A percentile compares a stretch with the other conserved stretches of the same genome.
Conservation (phyloP, 2,797 vertebrate genomes). For the Argentina silus region DNA sequence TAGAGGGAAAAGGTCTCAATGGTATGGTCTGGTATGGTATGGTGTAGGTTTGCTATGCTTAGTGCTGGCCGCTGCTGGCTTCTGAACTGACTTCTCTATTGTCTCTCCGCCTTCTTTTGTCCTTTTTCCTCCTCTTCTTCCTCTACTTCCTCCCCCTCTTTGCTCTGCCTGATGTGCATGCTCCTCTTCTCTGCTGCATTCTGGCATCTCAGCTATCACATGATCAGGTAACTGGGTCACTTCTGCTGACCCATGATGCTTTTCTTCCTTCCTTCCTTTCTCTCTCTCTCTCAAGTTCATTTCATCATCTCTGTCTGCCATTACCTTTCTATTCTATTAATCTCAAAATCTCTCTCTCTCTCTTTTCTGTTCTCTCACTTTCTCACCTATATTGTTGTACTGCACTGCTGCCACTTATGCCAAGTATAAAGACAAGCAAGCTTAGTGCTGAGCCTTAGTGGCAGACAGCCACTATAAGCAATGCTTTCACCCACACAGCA, state of each 20-base stretch:
- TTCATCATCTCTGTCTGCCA: background rate
- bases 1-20: conserved; percentile 1
- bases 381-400: conserved; percentile 39
- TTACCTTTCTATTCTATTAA: background rate
- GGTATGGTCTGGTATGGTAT: background rate
- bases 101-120: conserved; percentile 66
- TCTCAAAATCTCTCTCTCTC: conserved; percentile 17
- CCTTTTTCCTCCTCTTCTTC: conserved; percentile 74
- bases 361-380: conserved; percentile 8
- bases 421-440: conserved; percentile 11
- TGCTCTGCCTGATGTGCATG: conserved; percentile 91
- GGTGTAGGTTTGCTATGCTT: conserved; percentile 48
- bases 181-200: conserved; percentile 95
- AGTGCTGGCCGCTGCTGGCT: conserved; percentile 62
- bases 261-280: conserved; percentile 50
- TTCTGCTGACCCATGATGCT: conserved; percentile 65
- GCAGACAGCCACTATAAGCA: conserved; percentile 21
- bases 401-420: conserved; percentile 40
- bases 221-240: conserved; percentile 97
- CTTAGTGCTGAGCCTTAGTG: conserved; percentile 11
- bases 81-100: conserved; percentile 79
- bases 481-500: conserved; percentile 37
- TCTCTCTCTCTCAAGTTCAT: background rate
- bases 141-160: conserved; percentile 68
- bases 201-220: conserved; percentile 99